Base-by-base conservation (phyloP, 2,797 vertebrate genomes). In the Acipenser oxyrinchus region DNA sequence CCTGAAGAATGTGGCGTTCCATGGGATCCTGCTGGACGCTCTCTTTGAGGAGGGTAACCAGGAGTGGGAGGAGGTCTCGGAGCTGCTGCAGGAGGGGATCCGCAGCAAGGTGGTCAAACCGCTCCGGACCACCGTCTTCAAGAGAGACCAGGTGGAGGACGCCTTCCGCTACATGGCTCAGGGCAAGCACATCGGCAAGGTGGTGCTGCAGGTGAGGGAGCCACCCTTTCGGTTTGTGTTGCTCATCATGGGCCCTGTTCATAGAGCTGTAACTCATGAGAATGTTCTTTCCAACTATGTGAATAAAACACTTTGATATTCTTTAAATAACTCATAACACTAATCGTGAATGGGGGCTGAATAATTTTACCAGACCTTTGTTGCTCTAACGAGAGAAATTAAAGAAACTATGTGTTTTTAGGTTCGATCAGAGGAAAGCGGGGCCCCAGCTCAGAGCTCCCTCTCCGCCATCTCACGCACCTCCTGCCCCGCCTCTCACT, bases 111-210 rank as follows among this genome's bases (percentile, higher is more conserved):
- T 95, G 12, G 95, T 99, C 12, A 88, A 87, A 70, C 96, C 97
- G 4, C 83, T 99, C 7, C 87, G 71, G 69, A 89, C 90, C 66
- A 96, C 95, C 0, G 87, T 93, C 67, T 99, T 98, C 69, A 68
- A 72, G 64, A 90, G 89, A 74, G 83, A 89, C 51, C 86, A 84
- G 7, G 92, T 97, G 72, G 97, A 99, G 79, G 88, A 91, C 1
- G 96, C 97, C 0, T 99, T 99, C 84, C 90, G 97, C 77, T 97
- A 90, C 83, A 99, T 98, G 97, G 97, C 96, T 53, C 97, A 99
- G 85, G 97, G 97, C 63, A 99, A 92, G 66, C 97, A 99, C 75
- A 96, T 99, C 6, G 97, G 97, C 77, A 99, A 99, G 79, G 95
- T 99, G 53, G 71, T 97, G 48, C 77, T 99, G 70, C 86, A 95